Base-by-base conservation (phyloP, 2,888 invertebrate genomes). In the Taenaris catops region DNA sequence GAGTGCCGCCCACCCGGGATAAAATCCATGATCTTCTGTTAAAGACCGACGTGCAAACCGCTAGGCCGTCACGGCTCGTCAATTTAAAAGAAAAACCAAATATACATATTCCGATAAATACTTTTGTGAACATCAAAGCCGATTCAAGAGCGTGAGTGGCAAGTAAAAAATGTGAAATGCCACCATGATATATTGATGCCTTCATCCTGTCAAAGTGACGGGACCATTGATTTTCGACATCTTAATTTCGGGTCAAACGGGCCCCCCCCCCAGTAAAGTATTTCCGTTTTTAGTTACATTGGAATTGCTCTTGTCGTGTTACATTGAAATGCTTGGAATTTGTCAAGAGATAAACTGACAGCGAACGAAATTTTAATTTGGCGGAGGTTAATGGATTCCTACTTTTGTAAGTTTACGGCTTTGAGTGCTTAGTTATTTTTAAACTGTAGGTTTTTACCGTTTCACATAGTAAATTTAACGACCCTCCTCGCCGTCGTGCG, bases 191-290 rank as follows among this genome's bases (percentile, higher is more conserved):
- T 58, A 80, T 66, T 49, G 48, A 49, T 53, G 51, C 47, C n/a
- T 38, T 49, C 46, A 41, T 24, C 40, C 44, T 50, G 62, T 58
- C 64, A 63, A 50, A 46, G 18, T 67, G 84, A 83, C 84, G 70
- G 53, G 38, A 47, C 70, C 81, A 79, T 75, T 62, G 75, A 78
- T 79, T 70, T 71, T 61, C 58, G 81, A 83, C 83, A 68, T 71
- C 74, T 81, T 81, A 84, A 84, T 84, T 84, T 81, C 72, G 72
- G 79, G 83, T 80, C 79, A 80, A 80, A 72, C 71, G 66, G 69
- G 70, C 58, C 61, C 65, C 65, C 66, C 31, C 10, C 11, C 8
- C 19, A 4, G 24, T 21, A 41, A 45, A 63, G 64, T 74, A 75
- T 78, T 78, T 69, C 56, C 47, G 63, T 61, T 37, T 24, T 37